Percentiles rank a stretch among this genome's conserved stretches.
These are phyloP conservation scores for Diplogasteroides magnus DNA, from an alignment of 1,140 invertebrate genomes.

Conservation along the genomic window DNA sequence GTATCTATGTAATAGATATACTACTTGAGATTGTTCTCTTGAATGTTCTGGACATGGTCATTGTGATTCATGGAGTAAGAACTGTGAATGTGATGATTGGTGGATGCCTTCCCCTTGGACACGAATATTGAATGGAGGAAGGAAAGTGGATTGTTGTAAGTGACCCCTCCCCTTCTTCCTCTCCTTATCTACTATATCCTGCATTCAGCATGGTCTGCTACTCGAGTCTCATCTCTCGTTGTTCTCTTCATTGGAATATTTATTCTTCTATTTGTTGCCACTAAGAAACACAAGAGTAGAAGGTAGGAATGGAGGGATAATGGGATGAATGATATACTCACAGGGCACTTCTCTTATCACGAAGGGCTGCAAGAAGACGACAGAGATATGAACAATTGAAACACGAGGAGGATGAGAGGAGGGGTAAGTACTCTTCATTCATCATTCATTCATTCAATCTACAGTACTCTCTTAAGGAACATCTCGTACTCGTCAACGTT, in stretches of 20 bases:
- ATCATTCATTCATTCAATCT: too few species aligned
- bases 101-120: neutral
- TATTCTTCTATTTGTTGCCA: neutral
- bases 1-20: neutral
- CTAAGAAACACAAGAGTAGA: neutral
- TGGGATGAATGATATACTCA: neutral
- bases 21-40: neutral
- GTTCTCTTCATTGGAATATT: neutral
- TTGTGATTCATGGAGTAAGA: neutral
- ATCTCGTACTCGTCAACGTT: neutral
- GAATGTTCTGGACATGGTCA: neutral
- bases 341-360: neutral
- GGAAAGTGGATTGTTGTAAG: neutral
- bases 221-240: neutral
- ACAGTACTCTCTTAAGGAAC: too few species aligned
- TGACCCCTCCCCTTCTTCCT: neutral
- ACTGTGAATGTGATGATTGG: neutral
- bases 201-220: neutral
- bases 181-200: neutral
- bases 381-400: neutral
- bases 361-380: too few species aligned
- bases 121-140: neutral
- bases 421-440: neutral
- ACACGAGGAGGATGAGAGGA: neutral
- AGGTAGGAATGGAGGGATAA: neutral